A percentile compares a stretch with the other conserved stretches of the same genome.
These are phyloP conservation scores for Ormyrus rosae DNA, from an alignment of 2,888 invertebrate genomes.

Conservation along the genomic window DNA sequence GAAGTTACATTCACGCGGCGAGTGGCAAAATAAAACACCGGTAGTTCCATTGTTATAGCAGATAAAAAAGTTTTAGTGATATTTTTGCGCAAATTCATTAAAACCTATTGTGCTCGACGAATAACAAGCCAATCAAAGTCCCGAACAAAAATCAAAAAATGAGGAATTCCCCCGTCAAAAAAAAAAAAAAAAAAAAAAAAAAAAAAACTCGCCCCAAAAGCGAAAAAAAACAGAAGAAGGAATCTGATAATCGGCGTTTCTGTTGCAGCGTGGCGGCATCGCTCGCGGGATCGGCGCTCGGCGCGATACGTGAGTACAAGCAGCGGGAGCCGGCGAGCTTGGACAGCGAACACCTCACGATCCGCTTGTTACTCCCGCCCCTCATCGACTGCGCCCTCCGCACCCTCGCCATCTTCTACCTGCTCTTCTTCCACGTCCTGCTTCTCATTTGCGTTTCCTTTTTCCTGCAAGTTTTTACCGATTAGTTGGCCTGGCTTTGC, in stretches of 20 bases:
- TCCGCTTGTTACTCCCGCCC: conserved; percentile 10
- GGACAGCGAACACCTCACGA: neutral
- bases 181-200: no score
- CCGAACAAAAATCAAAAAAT: no score
- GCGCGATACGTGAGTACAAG: conserved; percentile 66
- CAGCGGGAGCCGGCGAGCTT: neutral
- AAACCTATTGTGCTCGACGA: no score
- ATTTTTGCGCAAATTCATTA: no score
- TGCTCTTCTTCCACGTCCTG: conserved; percentile 43
- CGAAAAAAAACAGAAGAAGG: no score
- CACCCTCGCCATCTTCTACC: conserved; percentile 33
- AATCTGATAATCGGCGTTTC: neutral
- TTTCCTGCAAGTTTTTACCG: conserved; percentile 34
- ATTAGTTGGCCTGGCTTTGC: neutral
- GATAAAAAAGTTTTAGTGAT: no score
- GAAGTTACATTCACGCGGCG: no score
- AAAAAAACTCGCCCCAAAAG: no score
- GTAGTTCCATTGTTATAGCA: no score
- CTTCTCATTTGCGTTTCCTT: conserved; percentile 26
- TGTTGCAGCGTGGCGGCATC: conserved; percentile 62
- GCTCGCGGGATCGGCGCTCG: conserved; percentile 60
- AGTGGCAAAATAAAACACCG: no score
- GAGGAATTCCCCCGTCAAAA: no score
- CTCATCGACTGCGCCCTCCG: conserved; percentile 27
- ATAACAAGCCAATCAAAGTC: no score